These are phyloP conservation scores for Graptemys geographica DNA, from an alignment of 2,797 vertebrate genomes.

Conservation along the genomic window DNA sequence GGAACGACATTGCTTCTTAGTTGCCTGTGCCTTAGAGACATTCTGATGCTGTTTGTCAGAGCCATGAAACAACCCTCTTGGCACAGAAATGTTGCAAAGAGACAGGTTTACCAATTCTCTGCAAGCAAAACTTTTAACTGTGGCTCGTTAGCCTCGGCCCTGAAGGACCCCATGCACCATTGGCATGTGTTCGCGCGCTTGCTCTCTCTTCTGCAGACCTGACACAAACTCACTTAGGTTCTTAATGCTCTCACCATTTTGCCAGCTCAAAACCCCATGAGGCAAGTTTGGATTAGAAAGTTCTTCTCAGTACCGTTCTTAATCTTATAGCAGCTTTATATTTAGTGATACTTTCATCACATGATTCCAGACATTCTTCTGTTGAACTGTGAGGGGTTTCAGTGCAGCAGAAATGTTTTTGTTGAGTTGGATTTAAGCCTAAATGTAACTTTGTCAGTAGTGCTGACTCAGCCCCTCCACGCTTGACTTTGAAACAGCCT, in stretches of 20 bases:
- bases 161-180: not conserved
- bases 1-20: not conserved
- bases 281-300: conserved; percentile 9
- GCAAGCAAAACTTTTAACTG: not conserved
- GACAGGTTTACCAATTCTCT: not conserved
- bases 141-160: not conserved
- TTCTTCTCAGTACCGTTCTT: conserved; percentile 27
- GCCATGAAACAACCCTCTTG: accelerated
- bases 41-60: not conserved
- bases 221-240: accelerated
- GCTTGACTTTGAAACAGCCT: conserved; percentile 56
- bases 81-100: not conserved
- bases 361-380: conserved; percentile 57
- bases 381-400: not conserved
- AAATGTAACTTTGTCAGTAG: conserved; percentile 50
- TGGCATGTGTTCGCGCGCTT: not conserved
- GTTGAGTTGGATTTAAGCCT: conserved; percentile 53
- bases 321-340: conserved; percentile 48
- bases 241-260: not conserved
- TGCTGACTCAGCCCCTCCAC: conserved; percentile 78
- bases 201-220: not conserved
- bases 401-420: conserved; percentile 51
- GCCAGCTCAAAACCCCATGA: conserved; percentile 14
- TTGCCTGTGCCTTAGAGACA: not conserved
- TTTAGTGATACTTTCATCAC: conserved; percentile 31